Evolutionary conservation across 2,797 vertebrate genomes (phyloP), one percentile per base, ranked within the genome.

Genomic region (Myiotriccus ornatus): DNA sequence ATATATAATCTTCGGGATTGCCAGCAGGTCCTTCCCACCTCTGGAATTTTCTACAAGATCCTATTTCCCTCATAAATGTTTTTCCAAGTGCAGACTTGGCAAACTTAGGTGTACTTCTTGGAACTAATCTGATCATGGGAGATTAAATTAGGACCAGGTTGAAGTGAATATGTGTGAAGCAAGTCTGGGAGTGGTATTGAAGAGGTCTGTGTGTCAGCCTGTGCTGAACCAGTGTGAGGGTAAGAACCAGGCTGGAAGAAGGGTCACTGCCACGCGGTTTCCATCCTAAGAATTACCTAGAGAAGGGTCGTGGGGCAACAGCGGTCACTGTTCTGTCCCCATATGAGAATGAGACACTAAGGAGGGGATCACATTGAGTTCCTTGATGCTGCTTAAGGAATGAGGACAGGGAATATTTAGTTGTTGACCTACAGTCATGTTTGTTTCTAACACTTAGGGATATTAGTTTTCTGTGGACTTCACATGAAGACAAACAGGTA

Each of bases 1-100:
- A 28, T 62, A 41, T 30, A 10, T 55, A 21, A 62, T 90, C 82
- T 80, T 89, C 57, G 65, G 57, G 27, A 39, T 64, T 93, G 64
- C 74, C 55, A 89, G 32, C 53, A 79, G 47, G 81, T 78, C 83
- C 50, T 75, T 86, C 79, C 77, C 93, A 68, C 32, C 44, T 62
- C 73, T 91, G 89, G 93, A 95, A 89, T 95, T 90, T 92, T 86
- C 93, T 79, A 7, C 74, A 83, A 68, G 78, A 55, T 55, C 78
- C 60, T 47, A 1, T 93, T 95, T 78, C 85, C 55, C 41, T 71
- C 35, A 25, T 84, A 71, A 84, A 74, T 87, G 47, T 74, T 89
- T 87, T 91, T 92, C 82, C 79, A 93, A 77, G 70, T 69, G 53
- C 84, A 37, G n/a, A 62, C 73, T 96, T 94, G 93, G 71, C 80